Base-by-base conservation (phyloP, 2,888 invertebrate genomes). In the Melikaiella ostensackeni region DNA sequence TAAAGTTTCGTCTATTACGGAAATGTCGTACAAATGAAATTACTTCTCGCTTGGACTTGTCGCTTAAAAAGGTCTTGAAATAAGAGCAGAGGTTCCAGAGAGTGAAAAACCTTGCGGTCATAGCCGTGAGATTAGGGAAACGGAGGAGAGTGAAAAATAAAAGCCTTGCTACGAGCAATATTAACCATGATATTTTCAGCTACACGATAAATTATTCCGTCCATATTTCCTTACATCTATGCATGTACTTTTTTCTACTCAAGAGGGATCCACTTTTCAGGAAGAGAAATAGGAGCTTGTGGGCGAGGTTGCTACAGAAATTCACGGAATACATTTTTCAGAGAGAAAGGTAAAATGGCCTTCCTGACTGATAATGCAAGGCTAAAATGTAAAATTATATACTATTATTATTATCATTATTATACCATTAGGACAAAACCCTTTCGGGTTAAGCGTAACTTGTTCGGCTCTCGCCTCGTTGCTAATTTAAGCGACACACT, bases 11-110 rank as follows among this genome's bases (percentile, higher is more conserved):
- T 64, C 77, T 66, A 66, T 66, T 38, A 64, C 59, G 75, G 55
- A 64, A 70, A 77, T 57, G 57, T n/a, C 66, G 42, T 21, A 30
- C 59, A 66, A 77, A 75, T 75, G 66, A 75, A 66, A 77, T 77
- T 77, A 75, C 64, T 63, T 57, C 33, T 33, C 27, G 42, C 46
- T 38, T 46, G 46, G 38, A 66, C 27, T 27, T 46, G 24, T 13
- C 42, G 66, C 66, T 66, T 66, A 46, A 46, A 66, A 66, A 46
- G 66, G 46, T 19, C 66, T 66, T 66, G 21, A 66, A 42, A 66
- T 27, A 66, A 42, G 21, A 42, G 24, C 6, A 27, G 19, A 66
- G 2, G 66, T 27, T 46, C 46, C 24, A 66, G 27, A 66, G 19
- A n/a, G 13, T 24, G 24, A 61, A 61, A 27, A n/a, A 74, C 57